A percentile compares a stretch with the other conserved stretches of the same genome.
Conservation (phyloP, 2,888 invertebrate genomes). For the Helleia helle region DNA sequence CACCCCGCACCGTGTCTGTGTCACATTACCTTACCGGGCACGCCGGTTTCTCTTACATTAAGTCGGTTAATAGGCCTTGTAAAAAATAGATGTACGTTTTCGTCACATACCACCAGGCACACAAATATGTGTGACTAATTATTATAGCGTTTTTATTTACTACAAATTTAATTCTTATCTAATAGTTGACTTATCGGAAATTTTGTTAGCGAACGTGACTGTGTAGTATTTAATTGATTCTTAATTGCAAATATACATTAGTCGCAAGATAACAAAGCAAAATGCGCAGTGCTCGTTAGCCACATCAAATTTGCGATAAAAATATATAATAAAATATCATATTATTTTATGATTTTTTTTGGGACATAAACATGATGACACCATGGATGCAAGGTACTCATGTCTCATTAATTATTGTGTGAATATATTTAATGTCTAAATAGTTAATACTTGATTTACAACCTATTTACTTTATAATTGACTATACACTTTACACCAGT, state of each 20-base stretch:
- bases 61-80: conserved; percentile 28
- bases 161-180: conserved; percentile 10
- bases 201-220: conserved; percentile 61
- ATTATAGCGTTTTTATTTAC: background rate
- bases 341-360: too few relatives aligned
- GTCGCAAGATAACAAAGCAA: conserved; percentile 55
- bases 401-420: too few relatives aligned
- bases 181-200: conserved; percentile 33
- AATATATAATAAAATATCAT: too few relatives aligned
- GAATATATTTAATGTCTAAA: too few relatives aligned
- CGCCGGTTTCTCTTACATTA: conserved; percentile 27
- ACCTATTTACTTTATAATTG: too few relatives aligned
- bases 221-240: conserved; percentile 55
- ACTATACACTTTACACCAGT: too few relatives aligned
- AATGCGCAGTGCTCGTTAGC: conserved; percentile 40
- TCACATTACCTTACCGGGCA: conserved; percentile 35
- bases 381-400: too few relatives aligned
- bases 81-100: conserved; percentile 9
- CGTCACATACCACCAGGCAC: too few relatives aligned
- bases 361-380: too few relatives aligned
- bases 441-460: too few relatives aligned
- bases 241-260: conserved; percentile 68
- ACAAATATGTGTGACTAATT: background rate
- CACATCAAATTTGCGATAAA: conserved; percentile 44
- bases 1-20: conserved; percentile 16